Evolutionary conservation across 23 tunicate species (phyloP).

Genomic region (Phallusia fumigata): DNA sequence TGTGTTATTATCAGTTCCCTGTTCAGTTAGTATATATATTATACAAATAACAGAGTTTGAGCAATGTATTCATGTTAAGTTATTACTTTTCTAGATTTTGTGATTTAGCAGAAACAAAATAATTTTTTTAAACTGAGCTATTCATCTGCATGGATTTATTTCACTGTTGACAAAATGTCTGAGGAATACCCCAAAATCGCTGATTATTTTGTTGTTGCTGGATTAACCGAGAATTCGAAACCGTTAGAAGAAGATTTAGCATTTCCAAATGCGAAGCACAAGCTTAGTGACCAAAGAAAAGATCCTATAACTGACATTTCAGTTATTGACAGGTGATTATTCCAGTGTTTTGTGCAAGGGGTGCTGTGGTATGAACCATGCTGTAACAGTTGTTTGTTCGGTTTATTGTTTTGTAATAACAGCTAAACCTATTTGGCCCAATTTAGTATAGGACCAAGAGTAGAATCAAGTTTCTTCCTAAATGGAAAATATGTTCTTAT

Average conservation of each 20-base stretch:
- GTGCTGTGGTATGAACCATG: too few relatives aligned
- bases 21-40: too few relatives aligned
- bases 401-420: too few relatives aligned
- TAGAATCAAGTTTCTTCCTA: too few relatives aligned
- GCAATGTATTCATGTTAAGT: too few relatives aligned
- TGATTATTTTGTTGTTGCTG: slow-evolving; percentile 97
- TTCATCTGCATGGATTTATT: not conserved
- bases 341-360: not conserved
- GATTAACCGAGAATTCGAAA: slow-evolving; percentile 60
- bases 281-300: slow-evolving; percentile 62
- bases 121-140: not conserved
- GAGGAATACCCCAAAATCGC: slow-evolving; percentile 70
- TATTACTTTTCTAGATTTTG: too few relatives aligned
- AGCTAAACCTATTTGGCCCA: too few relatives aligned
- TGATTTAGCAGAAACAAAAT: not conserved
- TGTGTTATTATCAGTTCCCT: too few relatives aligned
- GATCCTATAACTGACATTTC: slow-evolving; percentile 95
- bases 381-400: too few relatives aligned
- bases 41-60: too few relatives aligned
- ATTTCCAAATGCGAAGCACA: slow-evolving; percentile 59
- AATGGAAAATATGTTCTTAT: too few relatives aligned
- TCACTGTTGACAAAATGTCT: slow-evolving; percentile 28
- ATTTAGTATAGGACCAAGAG: too few relatives aligned
- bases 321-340: slow-evolving; percentile 69
- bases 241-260: slow-evolving; percentile 68